Evolutionary conservation across 1,140 invertebrate genomes (phyloP).

Genomic region (Psix sp.): DNA sequence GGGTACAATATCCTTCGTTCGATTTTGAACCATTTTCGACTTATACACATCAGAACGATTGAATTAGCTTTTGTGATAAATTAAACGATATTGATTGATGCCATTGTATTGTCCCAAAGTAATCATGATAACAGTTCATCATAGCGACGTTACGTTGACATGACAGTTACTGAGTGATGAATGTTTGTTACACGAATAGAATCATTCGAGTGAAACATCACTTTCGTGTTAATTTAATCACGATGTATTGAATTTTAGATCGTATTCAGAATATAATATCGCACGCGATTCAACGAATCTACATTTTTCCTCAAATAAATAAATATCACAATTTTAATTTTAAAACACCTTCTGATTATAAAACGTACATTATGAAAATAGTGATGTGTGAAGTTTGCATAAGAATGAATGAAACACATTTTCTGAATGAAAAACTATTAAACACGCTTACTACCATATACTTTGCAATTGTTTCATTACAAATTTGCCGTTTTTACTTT

Average conservation of each 20-base stretch:
- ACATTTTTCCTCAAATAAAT: too few relatives aligned
- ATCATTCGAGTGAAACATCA: constrained; percentile 46
- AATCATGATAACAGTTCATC: constrained; percentile 55
- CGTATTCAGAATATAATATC: constrained; percentile 9
- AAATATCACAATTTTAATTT: too few relatives aligned
- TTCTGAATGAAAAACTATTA: too few relatives aligned
- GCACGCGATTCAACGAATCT: not conserved
- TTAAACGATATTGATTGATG: constrained; percentile 51
- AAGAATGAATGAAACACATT: too few relatives aligned
- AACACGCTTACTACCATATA: not conserved
- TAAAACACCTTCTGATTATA: too few relatives aligned
- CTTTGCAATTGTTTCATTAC: constrained; percentile 17
- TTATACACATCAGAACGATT: too few relatives aligned
- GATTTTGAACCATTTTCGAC: constrained; percentile 4
- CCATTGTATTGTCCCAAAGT: constrained; percentile 39
- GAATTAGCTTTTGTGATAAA: constrained; percentile 37
- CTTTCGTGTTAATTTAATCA: constrained; percentile 51
- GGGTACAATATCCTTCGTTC: too few relatives aligned
- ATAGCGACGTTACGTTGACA: constrained; percentile 45
- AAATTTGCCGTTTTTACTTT: constrained; percentile 19
- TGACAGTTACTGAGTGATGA: constrained; percentile 52
- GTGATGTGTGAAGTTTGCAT: too few relatives aligned
- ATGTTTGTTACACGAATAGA: constrained; percentile 50
- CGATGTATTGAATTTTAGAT: constrained; percentile 28
- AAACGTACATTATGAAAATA: too few relatives aligned